Evolutionary conservation across 2,797 vertebrate genomes (phyloP).

Genomic region (Helarctos malayanus): DNA sequence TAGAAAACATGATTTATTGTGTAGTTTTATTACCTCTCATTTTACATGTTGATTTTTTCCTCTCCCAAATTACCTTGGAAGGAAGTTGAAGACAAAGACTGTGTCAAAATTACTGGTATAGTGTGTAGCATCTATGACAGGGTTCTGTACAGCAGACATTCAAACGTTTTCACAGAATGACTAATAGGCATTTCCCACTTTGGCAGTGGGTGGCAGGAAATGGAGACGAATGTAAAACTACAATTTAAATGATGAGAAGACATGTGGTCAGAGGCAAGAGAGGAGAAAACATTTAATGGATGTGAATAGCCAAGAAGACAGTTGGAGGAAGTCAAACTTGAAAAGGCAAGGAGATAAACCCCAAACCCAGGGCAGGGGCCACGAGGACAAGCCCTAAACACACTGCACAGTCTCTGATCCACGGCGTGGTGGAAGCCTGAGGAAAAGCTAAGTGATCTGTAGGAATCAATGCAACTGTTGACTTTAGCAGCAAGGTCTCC

Average conservation of each 20-base stretch:
- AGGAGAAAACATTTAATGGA: background rate
- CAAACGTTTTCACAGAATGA: conserved; percentile 41
- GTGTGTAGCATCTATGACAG: background rate
- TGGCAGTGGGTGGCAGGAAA: conserved; percentile 48
- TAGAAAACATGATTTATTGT: conserved; percentile 58
- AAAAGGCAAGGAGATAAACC: background rate
- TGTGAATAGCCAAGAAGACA: conserved; percentile 23
- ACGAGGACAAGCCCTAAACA: background rate
- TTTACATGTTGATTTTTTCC: background rate
- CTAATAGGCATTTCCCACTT: conserved; percentile 43
- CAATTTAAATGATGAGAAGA: conserved; percentile 50
- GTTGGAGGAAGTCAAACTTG: background rate
- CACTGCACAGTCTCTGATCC: background rate
- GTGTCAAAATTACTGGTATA: conserved; percentile 14
- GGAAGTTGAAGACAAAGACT: conserved; percentile 60
- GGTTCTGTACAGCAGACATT: background rate
- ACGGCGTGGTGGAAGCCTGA: background rate
- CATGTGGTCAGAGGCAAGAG: background rate
- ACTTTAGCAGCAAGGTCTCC: background rate
- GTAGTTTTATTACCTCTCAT: conserved; percentile 42
- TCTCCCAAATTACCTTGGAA: conserved; percentile 35
- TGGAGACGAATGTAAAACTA: background rate
- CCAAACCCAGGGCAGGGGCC: background rate
- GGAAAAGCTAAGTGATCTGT: background rate
- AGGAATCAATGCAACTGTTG: background rate